A percentile compares a stretch with the other conserved stretches of the same genome.
phyloP scores from a whole-genome alignment of 1,140 invertebrate genomes.

The Idris sp. region DNA sequence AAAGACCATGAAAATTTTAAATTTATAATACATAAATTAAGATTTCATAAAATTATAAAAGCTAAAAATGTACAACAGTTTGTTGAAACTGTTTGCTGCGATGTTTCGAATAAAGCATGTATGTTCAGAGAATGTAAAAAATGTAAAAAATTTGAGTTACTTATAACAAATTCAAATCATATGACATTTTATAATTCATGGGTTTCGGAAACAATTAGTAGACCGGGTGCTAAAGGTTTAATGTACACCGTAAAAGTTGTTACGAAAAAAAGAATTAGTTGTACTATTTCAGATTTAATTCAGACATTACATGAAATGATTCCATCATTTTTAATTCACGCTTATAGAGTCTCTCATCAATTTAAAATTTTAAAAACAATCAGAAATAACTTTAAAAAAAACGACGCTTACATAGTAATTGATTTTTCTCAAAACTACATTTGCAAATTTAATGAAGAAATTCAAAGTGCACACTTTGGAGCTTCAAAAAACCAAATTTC shows the following conservation, averaged over 20 bases:
- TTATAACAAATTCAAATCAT: too few species aligned
- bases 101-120: too few species aligned
- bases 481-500: background rate
- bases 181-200: conserved; percentile 24
- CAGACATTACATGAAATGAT: conserved; percentile 1
- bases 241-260: conserved; percentile 10
- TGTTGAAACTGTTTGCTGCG: too few species aligned
- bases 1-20: too few species aligned
- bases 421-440: conserved; percentile 1
- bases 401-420: background rate
- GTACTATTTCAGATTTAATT: conserved; percentile 5
- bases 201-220: conserved; percentile 12
- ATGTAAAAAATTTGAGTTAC: too few species aligned
- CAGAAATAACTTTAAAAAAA: background rate
- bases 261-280: conserved; percentile 6
- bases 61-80: too few species aligned
- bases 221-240: conserved; percentile 15
- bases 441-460: background rate
- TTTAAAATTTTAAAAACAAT: background rate
- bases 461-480: background rate
- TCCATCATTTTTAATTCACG: conserved; percentile 6
- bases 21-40: too few species aligned
- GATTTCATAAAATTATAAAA: too few species aligned
- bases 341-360: conserved; percentile 1
- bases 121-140: too few species aligned